Percentiles rank a stretch among this genome's conserved stretches.
Conservation (phyloP, 2,113 vertebrate genomes). For the Bujurquina vittata region DNA sequence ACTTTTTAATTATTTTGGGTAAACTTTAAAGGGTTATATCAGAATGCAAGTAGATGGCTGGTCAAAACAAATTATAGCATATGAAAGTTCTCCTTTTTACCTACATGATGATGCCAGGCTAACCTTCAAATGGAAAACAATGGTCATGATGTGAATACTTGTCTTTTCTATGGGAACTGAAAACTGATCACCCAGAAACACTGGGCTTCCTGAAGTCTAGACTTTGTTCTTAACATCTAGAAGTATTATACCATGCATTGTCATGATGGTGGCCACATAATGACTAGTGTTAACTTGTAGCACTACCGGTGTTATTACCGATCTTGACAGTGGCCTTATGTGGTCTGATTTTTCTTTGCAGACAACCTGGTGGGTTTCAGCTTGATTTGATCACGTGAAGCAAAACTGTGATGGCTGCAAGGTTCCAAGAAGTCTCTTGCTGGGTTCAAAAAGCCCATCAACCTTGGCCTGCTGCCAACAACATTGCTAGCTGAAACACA, state of each 20-base stretch:
- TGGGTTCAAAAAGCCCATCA: background rate
- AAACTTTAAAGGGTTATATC: too few species aligned
- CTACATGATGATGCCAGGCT: background rate
- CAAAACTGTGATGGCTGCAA: background rate
- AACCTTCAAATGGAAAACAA: background rate
- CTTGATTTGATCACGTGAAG: background rate
- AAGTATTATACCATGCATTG: background rate
- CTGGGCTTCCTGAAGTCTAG: background rate
- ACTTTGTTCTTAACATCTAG: constrained; percentile 5
- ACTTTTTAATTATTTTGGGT: too few species aligned
- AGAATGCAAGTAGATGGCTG: background rate
- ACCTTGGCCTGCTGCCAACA: background rate
- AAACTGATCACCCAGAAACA: too few species aligned
- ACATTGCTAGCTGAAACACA: background rate
- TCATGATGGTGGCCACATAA: background rate
- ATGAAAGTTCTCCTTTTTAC: background rate
- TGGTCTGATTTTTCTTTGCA: too few species aligned
- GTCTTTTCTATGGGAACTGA: too few species aligned
- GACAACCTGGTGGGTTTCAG: too few species aligned
- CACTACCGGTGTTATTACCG: too few species aligned
- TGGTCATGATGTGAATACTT: too few species aligned
- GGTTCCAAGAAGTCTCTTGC: background rate
- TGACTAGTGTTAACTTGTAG: background rate
- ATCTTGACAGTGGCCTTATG: background rate
- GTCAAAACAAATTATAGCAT: background rate